Evolutionary conservation across 1,140 invertebrate species (phyloP).

Genomic region (Rhyacophila brunnea): DNA sequence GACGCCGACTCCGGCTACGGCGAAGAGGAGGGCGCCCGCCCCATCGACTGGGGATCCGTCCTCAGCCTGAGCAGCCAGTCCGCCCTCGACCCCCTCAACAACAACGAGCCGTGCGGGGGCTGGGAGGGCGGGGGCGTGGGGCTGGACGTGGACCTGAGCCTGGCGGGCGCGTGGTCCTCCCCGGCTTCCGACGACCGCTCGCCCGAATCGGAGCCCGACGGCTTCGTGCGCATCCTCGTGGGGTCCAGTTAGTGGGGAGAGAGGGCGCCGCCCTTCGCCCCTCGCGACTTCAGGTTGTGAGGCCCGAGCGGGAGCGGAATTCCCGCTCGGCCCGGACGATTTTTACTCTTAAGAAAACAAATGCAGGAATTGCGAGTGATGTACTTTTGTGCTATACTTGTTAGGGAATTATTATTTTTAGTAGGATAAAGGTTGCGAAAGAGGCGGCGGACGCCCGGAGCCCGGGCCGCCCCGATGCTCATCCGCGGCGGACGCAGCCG

Average conservation of each 20-base stretch:
- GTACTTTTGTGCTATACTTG: slow-evolving; percentile 36
- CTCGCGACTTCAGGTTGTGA: slow-evolving; percentile 22
- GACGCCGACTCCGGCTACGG: slow-evolving; percentile 75
- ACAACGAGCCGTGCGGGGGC: slow-evolving; percentile 61
- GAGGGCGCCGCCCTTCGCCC: slow-evolving; percentile 20
- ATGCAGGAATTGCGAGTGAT: slow-evolving; percentile 36
- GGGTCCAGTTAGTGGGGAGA: slow-evolving; percentile 49
- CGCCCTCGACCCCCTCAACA: slow-evolving; percentile 79
- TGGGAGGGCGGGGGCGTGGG: slow-evolving; percentile 49
- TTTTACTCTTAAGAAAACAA: slow-evolving; percentile 20
- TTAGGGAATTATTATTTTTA: slow-evolving; percentile 34
- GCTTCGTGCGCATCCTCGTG: slow-evolving; percentile 53
- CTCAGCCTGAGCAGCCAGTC: slow-evolving; percentile 81
- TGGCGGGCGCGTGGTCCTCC: slow-evolving; percentile 43
- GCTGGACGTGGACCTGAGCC: slow-evolving; percentile 23
- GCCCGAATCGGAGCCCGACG: slow-evolving; percentile 31
- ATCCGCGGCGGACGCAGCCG: slow-evolving; percentile 2
- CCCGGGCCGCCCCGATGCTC: slow-evolving; percentile 1
- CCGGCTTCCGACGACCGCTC: slow-evolving; percentile 49
- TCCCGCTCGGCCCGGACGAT: slow-evolving; percentile 5
- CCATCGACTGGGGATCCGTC: slow-evolving; percentile 89
- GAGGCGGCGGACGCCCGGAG: background rate
- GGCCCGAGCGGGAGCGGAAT: slow-evolving; percentile 6
- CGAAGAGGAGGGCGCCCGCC: slow-evolving; percentile 71
- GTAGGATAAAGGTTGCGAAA: slow-evolving; percentile 7